A percentile compares a stretch with the other conserved stretches of the same genome.
Evolutionary conservation across 2,113 vertebrate genomes (phyloP).

Genomic region (Odontesthes bonariensis): DNA sequence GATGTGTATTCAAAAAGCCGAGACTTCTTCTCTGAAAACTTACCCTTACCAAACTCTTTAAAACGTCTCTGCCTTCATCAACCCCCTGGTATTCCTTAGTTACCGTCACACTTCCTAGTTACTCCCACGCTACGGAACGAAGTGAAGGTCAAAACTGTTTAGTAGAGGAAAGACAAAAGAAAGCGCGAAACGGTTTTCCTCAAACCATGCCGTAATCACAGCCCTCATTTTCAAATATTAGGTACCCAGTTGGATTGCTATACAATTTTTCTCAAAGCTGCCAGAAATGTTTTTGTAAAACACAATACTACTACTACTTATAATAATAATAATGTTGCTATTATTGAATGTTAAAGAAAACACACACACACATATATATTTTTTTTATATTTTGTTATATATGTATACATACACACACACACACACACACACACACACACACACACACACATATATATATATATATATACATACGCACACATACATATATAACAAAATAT

Average conservation of each 20-base stretch:
- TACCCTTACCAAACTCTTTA: background rate
- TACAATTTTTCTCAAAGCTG: no score
- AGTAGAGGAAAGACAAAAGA: background rate
- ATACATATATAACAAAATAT: background rate
- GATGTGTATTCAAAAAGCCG: background rate
- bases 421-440: background rate
- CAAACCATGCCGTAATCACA: no score
- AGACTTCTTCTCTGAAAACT: background rate
- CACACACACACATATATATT: no score
- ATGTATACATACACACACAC: background rate
- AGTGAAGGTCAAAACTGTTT: slow-evolving; percentile 41
- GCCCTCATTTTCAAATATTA: no score
- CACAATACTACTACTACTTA: no score
- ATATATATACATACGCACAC: background rate
- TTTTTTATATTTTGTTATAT: no score
- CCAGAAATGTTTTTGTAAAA: no score
- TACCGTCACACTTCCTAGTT: slow-evolving; percentile 70
- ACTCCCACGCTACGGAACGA: slow-evolving; percentile 60
- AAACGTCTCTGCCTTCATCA: background rate
- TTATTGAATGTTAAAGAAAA: background rate
- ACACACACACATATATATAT: background rate
- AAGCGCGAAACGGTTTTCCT: slow-evolving; percentile 30
- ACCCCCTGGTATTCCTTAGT: slow-evolving; percentile 31
- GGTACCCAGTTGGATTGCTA: no score
- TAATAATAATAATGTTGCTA: no score